These are phyloP conservation scores for Scytalopus superciliaris DNA, from an alignment of 2,113 vertebrate species.

Conservation along the genomic window DNA sequence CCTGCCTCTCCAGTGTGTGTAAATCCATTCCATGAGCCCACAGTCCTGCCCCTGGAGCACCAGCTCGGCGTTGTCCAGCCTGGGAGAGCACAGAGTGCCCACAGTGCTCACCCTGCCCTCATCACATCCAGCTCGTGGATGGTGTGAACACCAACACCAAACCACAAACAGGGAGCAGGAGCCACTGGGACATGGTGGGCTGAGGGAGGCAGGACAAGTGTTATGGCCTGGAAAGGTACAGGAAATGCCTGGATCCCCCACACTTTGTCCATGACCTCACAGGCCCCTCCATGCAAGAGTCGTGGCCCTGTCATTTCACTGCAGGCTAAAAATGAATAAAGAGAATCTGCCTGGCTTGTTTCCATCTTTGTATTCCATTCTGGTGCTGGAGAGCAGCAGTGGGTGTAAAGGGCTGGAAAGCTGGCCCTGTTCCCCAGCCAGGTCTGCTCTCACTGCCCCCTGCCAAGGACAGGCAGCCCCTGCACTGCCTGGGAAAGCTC, in stretches of 20 bases:
- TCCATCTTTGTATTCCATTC: not conserved
- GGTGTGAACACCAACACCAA: fast-evolving
- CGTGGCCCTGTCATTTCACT: not conserved
- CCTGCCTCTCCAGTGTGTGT: not conserved
- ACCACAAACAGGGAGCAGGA: not conserved
- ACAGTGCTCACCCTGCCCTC: not conserved
- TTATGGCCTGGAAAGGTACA: fast-evolving
- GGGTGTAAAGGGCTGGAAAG: not conserved
- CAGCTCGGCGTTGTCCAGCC: fast-evolving
- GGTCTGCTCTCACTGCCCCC: not conserved
- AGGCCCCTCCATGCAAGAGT: not conserved
- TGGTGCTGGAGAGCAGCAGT: not conserved
- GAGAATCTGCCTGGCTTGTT: not conserved
- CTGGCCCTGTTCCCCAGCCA: fast-evolving
- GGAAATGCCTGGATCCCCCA: not conserved
- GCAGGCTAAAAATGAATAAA: not conserved
- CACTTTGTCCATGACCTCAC: not conserved
- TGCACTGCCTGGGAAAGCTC: not conserved
- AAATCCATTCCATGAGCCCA: fast-evolving
- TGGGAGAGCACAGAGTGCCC: fast-evolving
- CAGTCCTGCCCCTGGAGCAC: not conserved
- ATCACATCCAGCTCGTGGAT: fast-evolving
- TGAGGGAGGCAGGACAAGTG: not conserved
- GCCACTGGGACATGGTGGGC: fast-evolving
- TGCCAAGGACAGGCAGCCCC: not conserved